Evolutionary conservation across 2,888 invertebrate species (phyloP).

Genomic region (Tricholauxania praeusta): DNA sequence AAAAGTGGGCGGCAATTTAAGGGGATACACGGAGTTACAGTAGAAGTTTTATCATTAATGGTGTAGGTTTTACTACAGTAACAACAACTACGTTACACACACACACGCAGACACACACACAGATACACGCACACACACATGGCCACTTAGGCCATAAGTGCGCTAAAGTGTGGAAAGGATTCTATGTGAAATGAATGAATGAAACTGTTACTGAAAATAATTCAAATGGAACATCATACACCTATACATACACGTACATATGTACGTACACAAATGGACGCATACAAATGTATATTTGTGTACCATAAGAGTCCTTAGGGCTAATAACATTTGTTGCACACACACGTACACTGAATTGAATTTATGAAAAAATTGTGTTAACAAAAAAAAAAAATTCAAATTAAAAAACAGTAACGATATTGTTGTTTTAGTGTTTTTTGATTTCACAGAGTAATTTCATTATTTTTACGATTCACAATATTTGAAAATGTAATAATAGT

Average conservation of each 20-base stretch:
- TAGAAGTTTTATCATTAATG: neutral
- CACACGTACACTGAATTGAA: neutral
- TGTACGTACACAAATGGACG: too few relatives aligned
- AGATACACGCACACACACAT: conserved; percentile 27
- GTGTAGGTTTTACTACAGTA: conserved; percentile 2
- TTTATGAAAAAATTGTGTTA: neutral
- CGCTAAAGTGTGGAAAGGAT: neutral
- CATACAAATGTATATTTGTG: neutral
- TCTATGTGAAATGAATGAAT: neutral
- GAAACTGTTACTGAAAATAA: conserved; percentile 25
- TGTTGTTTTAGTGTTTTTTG: too few relatives aligned
- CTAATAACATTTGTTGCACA: conserved; percentile 33
- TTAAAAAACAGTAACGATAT: too few relatives aligned
- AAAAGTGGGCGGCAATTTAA: too few relatives aligned
- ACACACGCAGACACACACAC: conserved; percentile 13
- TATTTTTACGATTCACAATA: too few relatives aligned
- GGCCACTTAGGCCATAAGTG: conserved; percentile 9
- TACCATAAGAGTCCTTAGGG: conserved; percentile 30
- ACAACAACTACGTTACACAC: conserved; percentile 29
- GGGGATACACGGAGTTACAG: too few relatives aligned
- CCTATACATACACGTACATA: too few relatives aligned
- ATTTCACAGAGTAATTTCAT: too few relatives aligned
- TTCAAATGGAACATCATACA: conserved; percentile 18
- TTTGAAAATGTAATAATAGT: too few relatives aligned
- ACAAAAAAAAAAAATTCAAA: neutral